Percentiles rank a stretch among this genome's conserved stretches.
Conservation (phyloP, 2,113 vertebrate species). For the Anser brachyrhynchus region DNA sequence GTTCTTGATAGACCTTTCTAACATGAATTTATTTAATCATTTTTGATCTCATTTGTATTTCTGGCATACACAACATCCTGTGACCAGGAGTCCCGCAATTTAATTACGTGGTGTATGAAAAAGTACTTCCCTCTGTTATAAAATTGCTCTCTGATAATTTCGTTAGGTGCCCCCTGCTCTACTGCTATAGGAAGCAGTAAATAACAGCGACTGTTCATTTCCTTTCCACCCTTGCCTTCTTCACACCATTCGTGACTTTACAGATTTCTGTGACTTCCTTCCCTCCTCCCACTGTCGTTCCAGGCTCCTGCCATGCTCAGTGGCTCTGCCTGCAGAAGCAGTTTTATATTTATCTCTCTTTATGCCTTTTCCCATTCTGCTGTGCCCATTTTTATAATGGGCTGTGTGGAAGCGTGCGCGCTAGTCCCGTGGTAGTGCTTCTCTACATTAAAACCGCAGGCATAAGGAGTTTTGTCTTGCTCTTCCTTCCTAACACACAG, state of each 20-base stretch:
- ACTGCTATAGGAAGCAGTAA: constrained; percentile 25
- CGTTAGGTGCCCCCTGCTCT: constrained; percentile 14
- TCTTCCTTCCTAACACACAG: neutral
- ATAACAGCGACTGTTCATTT: constrained; percentile 18
- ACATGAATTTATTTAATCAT: neutral
- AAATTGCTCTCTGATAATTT: constrained; percentile 57
- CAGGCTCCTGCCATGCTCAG: neutral
- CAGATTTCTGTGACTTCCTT: neutral
- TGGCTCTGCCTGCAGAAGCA: neutral
- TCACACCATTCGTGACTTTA: neutral
- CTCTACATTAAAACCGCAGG: neutral
- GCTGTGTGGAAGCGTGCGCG: fast-evolving
- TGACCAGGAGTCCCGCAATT: neutral
- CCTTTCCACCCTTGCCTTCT: neutral
- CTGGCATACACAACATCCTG: constrained; percentile 50
- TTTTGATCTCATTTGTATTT: constrained; percentile 42
- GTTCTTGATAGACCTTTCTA: neutral
- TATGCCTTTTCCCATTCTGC: neutral
- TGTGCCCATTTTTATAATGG: neutral
- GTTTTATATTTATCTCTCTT: neutral
- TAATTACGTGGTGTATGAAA: neutral
- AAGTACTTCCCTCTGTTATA: constrained; percentile 56
- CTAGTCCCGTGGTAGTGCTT: neutral
- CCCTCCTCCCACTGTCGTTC: neutral
- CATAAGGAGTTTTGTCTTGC: neutral